Conservation (phyloP, 2,888 invertebrate species). For the Eristalis tenax region DNA sequence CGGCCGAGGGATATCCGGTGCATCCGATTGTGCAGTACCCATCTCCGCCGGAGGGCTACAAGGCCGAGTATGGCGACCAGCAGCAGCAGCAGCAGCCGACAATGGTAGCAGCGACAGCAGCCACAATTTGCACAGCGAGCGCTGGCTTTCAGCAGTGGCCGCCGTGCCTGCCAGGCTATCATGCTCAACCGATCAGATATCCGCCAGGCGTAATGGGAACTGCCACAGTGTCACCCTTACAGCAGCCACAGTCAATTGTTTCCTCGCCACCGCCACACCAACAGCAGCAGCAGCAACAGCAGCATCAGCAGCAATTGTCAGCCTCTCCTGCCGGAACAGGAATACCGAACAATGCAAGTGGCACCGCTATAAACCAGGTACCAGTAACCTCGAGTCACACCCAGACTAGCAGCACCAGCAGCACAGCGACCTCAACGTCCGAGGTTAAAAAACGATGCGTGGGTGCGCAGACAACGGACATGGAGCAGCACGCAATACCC, state of each 20-base stretch:
- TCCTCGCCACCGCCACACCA: conserved; percentile 66
- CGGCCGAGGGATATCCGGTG: conserved; percentile 90
- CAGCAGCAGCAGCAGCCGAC: conserved; percentile 54
- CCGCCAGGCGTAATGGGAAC: conserved; percentile 73
- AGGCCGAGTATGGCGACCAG: conserved; percentile 79
- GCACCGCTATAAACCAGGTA: conserved; percentile 69
- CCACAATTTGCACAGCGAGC: conserved; percentile 75
- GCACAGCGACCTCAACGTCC: conserved; percentile 78
- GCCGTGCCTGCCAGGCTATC: conserved; percentile 82
- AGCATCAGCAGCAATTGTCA: conserved; percentile 54
- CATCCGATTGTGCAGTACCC: conserved; percentile 83
- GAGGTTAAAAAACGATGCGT: conserved; percentile 83
- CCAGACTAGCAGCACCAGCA: conserved; percentile 70
- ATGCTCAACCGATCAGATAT: conserved; percentile 79
- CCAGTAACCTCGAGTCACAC: conserved; percentile 80
- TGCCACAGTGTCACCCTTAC: conserved; percentile 55
- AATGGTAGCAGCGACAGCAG: conserved; percentile 53
- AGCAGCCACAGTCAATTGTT: conserved; percentile 64
- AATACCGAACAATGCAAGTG: conserved; percentile 34
- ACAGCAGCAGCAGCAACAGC: conserved; percentile 42
- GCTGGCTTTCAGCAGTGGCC: conserved; percentile 83
- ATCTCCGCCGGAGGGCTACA: conserved; percentile 87
- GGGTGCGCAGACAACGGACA: conserved; percentile 84
- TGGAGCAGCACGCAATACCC: conserved; percentile 81
- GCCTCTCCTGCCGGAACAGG: conserved; percentile 39